These are phyloP conservation scores for Lysandra bellargus DNA, from an alignment of 2,888 invertebrate genomes.

Conservation along the genomic window DNA sequence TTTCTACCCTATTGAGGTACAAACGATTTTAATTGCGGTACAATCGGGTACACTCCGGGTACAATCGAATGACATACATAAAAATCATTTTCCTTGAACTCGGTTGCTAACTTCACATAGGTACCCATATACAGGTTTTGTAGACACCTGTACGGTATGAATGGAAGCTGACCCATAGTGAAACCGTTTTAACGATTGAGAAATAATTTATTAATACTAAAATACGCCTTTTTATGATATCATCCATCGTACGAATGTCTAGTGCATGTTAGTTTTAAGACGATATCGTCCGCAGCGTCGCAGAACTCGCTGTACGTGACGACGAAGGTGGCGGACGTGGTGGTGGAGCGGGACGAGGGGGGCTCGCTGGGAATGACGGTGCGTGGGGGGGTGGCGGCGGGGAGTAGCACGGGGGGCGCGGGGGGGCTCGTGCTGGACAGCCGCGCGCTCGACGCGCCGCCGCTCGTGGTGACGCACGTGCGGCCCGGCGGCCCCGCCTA, in stretches of 20 bases:
- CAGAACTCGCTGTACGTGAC: slow-evolving; percentile 88
- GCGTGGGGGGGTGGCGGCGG: slow-evolving; percentile 86
- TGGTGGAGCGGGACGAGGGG: slow-evolving; percentile 86
- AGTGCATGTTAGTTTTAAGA: not conserved
- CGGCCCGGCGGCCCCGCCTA: slow-evolving; percentile 94
- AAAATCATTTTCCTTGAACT: too few species aligned
- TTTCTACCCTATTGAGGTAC: too few species aligned
- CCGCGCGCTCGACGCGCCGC: slow-evolving; percentile 81
- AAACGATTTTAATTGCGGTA: too few species aligned
- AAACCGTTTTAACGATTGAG: too few species aligned
- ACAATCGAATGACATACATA: too few species aligned
- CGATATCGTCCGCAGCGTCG: slow-evolving; percentile 68
- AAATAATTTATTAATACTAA: too few species aligned
- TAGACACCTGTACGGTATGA: too few species aligned
- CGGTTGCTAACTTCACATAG: too few species aligned
- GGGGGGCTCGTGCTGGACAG: slow-evolving; percentile 82
- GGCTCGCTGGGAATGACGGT: slow-evolving; percentile 94
- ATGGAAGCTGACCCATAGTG: too few species aligned
- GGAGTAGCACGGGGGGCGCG: slow-evolving; percentile 83
- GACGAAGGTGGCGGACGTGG: slow-evolving; percentile 88
- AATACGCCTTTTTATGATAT: too few species aligned
- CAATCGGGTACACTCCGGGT: too few species aligned
- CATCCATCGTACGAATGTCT: not conserved
- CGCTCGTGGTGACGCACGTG: slow-evolving; percentile 93
- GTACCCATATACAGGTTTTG: too few species aligned